Percentiles rank a stretch among this genome's conserved stretches.
Evolutionary conservation across 2,888 invertebrate genomes (phyloP).

Genomic region (Mimachlamys varia): DNA sequence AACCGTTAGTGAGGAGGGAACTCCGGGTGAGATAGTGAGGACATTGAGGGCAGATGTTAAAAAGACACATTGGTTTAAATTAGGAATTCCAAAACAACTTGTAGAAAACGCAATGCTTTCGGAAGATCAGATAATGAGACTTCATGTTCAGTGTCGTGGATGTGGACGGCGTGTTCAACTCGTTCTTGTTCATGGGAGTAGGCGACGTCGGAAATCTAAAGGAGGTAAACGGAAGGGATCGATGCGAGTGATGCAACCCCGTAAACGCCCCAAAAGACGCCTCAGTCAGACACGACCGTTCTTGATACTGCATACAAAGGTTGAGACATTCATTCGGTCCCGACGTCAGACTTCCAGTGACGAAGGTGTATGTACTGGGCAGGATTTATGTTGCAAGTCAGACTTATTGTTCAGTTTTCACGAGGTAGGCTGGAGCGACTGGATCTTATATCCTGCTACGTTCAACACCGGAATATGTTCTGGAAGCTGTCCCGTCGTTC

Average conservation of each 20-base stretch:
- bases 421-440: conserved; percentile 46
- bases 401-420: conserved; percentile 45
- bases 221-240: conserved; percentile 36
- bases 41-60: conserved; percentile 36
- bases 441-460: conserved; percentile 46
- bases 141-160: conserved; percentile 44
- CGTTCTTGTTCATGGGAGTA: conserved; percentile 47
- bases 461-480: conserved; percentile 44
- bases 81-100: conserved; percentile 41
- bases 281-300: conserved; percentile 49
- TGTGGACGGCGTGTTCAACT: conserved; percentile 44
- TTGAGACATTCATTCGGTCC: conserved; percentile 45
- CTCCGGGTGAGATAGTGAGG: conserved; percentile 18
- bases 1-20: conserved; percentile 39
- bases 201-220: neutral
- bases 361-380: conserved; percentile 17
- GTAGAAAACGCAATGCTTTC: conserved; percentile 41
- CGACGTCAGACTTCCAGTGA: conserved; percentile 38
- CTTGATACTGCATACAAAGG: conserved; percentile 47
- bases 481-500: conserved; percentile 29
- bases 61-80: conserved; percentile 50
- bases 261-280: conserved; percentile 23
- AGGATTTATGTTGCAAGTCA: conserved; percentile 44
- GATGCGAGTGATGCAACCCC: neutral
- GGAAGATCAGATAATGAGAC: conserved; percentile 37